phyloP scores from a whole-genome alignment of 2,888 invertebrate species.

The Hypsopygia costalis region DNA sequence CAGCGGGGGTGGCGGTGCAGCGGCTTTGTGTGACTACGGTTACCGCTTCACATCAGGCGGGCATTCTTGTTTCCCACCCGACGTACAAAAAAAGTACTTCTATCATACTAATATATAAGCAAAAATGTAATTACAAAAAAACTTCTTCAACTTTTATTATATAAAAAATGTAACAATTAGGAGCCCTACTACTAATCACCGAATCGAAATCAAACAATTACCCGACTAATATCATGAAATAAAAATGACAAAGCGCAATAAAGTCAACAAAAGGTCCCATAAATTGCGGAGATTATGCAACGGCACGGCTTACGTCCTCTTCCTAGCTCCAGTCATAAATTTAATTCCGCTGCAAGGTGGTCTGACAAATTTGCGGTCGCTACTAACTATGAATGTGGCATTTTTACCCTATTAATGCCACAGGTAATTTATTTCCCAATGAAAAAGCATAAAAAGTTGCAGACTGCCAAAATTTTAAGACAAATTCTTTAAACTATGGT shows the following conservation, averaged over 20 bases:
- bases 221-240: conserved; percentile 37
- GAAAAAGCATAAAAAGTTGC: conserved; percentile 9
- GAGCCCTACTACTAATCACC: too few species aligned
- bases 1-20: too few species aligned
- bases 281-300: conserved; percentile 77
- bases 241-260: conserved; percentile 59
- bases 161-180: too few species aligned
- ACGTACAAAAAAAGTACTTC: too few species aligned
- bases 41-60: too few species aligned
- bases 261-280: conserved; percentile 64
- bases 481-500: conserved; percentile 6
- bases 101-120: too few species aligned
- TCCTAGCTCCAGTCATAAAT: conserved; percentile 74
- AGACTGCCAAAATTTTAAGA: neutral
- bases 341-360: conserved; percentile 76
- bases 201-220: conserved; percentile 7
- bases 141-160: too few species aligned
- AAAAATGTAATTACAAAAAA: too few species aligned
- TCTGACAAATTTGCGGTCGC: conserved; percentile 78
- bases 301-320: conserved; percentile 70
- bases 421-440: conserved; percentile 27
- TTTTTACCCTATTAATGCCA: conserved; percentile 43
- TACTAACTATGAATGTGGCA: conserved; percentile 41
- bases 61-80: too few species aligned
- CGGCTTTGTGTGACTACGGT: too few species aligned